phyloP scores from a whole-genome alignment of 2,113 vertebrate species.

The Gambusia affinis region DNA sequence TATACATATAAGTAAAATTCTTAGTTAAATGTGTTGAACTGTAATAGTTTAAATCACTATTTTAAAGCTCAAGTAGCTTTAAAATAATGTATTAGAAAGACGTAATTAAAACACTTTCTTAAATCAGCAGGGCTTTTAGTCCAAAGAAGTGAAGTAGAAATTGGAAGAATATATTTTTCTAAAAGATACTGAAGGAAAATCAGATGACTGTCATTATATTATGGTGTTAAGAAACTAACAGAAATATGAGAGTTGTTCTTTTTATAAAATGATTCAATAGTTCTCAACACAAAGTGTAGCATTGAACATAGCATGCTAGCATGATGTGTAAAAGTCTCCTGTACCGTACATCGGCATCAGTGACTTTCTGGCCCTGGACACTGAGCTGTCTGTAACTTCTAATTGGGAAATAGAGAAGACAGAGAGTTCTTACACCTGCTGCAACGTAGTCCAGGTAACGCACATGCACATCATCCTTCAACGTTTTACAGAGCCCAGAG shows the following conservation, averaged over 20 bases:
- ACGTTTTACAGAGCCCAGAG: constrained; percentile 49
- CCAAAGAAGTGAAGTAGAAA: too few species aligned
- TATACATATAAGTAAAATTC: too few species aligned
- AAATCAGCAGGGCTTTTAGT: neutral
- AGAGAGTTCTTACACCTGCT: constrained; percentile 68
- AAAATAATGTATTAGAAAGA: neutral
- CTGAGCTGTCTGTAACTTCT: constrained; percentile 41
- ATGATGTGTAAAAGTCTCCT: constrained; percentile 33
- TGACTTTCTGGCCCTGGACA: constrained; percentile 35
- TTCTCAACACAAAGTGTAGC: constrained; percentile 9
- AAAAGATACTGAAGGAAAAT: too few species aligned
- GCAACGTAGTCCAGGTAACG: constrained; percentile 59
- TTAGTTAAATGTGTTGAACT: neutral
- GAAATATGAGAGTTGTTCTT: neutral
- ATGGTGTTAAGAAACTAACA: neutral
- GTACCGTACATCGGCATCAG: neutral
- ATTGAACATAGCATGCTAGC: neutral
- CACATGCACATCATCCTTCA: constrained; percentile 9
- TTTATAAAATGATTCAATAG: neutral
- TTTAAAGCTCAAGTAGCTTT: neutral
- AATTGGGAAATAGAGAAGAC: constrained; percentile 63
- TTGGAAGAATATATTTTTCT: too few species aligned
- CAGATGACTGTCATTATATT: neutral
- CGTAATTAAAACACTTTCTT: too few species aligned
- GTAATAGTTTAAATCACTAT: neutral